phyloP scores from a whole-genome alignment of 2,797 vertebrate genomes.

The Podargus strigoides region DNA sequence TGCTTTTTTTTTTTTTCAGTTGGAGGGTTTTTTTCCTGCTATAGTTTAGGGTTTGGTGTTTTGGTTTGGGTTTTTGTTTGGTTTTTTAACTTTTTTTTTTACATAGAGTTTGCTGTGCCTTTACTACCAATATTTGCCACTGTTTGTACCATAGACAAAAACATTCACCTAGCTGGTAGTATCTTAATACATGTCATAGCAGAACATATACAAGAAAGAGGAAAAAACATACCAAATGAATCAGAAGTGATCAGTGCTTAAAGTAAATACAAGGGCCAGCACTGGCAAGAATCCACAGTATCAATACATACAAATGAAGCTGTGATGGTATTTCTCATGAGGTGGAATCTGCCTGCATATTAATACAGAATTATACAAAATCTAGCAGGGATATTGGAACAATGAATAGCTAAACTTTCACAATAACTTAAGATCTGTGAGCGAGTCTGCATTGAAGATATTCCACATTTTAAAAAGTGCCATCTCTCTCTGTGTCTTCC shows the following conservation, averaged over 20 bases:
- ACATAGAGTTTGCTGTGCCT: not conserved
- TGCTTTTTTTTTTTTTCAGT: not conserved
- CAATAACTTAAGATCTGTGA: slow-evolving; percentile 65
- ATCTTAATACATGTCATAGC: slow-evolving; percentile 65
- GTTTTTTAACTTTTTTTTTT: not conserved
- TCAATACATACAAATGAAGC: slow-evolving; percentile 67
- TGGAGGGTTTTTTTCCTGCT: not conserved
- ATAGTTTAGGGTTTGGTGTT: not conserved
- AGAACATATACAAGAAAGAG: slow-evolving; percentile 64
- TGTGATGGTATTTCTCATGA: slow-evolving; percentile 54
- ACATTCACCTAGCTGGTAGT: slow-evolving; percentile 55
- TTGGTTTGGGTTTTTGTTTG: not conserved
- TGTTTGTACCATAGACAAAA: slow-evolving; percentile 58
- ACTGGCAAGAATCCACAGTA: slow-evolving; percentile 70
- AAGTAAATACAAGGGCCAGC: slow-evolving; percentile 67
- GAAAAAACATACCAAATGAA: slow-evolving; percentile 64
- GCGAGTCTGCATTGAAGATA: slow-evolving; percentile 57
- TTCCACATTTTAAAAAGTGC: slow-evolving; percentile 56
- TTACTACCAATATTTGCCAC: slow-evolving; percentile 22
- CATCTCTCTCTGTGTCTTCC: slow-evolving; percentile 42
- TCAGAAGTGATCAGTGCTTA: slow-evolving; percentile 71
- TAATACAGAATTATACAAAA: slow-evolving; percentile 71
- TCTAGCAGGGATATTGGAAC: slow-evolving; percentile 61
- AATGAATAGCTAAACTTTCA: slow-evolving; percentile 62
- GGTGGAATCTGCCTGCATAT: slow-evolving; percentile 59